Conservation (phyloP, 1,140 invertebrate genomes). For the Tetranychus cinnabarinus region DNA sequence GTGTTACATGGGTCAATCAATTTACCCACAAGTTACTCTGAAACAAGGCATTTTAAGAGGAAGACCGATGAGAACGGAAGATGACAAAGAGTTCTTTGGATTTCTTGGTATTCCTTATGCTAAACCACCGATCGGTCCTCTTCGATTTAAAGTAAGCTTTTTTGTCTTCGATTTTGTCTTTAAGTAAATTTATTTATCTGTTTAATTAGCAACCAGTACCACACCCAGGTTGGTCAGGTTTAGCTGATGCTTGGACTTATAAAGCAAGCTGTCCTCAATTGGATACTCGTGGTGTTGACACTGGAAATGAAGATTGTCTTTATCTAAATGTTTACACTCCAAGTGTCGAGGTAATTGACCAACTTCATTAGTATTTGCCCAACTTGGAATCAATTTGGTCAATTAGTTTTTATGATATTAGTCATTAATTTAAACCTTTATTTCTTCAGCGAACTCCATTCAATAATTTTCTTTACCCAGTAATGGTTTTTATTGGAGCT, state of each 20-base stretch:
- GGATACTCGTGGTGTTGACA: constrained; percentile 9
- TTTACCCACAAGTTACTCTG: background rate
- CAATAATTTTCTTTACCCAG: constrained; percentile 19
- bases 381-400: too few relatives aligned
- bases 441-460: background rate
- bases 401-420: too few relatives aligned
- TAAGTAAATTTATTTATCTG: background rate
- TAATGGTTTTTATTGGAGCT: constrained; percentile 29
- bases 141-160: constrained; percentile 11
- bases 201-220: constrained; percentile 10
- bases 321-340: constrained; percentile 44
- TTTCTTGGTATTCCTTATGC: constrained; percentile 18
- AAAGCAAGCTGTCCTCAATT: constrained; percentile 13
- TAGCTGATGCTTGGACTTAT: constrained; percentile 11
- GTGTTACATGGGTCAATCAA: background rate
- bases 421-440: background rate
- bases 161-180: background rate
- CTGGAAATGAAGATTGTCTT: constrained; percentile 40
- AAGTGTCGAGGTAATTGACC: background rate
- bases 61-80: background rate
- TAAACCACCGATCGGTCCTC: constrained; percentile 12
- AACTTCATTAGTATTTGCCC: background rate
- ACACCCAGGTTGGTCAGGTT: constrained; percentile 13
- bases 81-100: background rate
- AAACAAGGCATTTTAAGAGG: background rate